phyloP scores from a whole-genome alignment of 2,888 invertebrate genomes.

The Thymelicus sylvestris region DNA sequence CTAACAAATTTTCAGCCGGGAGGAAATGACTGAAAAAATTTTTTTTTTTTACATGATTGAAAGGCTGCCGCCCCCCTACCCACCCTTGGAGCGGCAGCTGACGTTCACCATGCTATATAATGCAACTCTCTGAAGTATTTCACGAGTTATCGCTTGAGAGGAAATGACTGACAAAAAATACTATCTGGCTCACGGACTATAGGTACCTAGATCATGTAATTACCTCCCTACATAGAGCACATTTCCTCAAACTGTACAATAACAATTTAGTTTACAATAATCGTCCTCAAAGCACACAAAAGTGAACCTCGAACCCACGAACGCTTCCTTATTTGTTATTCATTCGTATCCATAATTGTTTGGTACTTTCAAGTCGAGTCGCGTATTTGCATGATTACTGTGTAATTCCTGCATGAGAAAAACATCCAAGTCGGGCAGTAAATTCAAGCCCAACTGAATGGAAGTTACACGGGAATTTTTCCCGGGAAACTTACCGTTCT shows the following conservation, averaged over 20 bases:
- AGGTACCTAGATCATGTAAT: no score
- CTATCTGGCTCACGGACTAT: no score
- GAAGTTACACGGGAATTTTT: constrained; percentile 56
- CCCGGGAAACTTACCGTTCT: constrained; percentile 63
- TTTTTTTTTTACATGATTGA: no score
- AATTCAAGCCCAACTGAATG: constrained; percentile 74
- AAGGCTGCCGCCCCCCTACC: no score
- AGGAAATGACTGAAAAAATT: no score
- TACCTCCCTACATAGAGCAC: neutral
- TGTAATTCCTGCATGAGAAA: constrained; percentile 54
- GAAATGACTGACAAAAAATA: no score
- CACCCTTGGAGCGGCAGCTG: no score
- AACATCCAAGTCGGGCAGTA: constrained; percentile 71
- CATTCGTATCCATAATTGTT: constrained; percentile 34
- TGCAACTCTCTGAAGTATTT: no score
- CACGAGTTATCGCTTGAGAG: no score
- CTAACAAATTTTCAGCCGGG: no score
- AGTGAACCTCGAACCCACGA: constrained; percentile 24
- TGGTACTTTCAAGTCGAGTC: constrained; percentile 19
- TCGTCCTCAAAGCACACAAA: constrained; percentile 23
- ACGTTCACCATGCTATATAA: no score
- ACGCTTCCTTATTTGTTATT: constrained; percentile 36
- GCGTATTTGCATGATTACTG: constrained; percentile 48
- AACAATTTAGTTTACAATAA: constrained; percentile 16
- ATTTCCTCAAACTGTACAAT: neutral